Conservation (phyloP, 1,140 invertebrate genomes). For the Bombus balteatus region DNA sequence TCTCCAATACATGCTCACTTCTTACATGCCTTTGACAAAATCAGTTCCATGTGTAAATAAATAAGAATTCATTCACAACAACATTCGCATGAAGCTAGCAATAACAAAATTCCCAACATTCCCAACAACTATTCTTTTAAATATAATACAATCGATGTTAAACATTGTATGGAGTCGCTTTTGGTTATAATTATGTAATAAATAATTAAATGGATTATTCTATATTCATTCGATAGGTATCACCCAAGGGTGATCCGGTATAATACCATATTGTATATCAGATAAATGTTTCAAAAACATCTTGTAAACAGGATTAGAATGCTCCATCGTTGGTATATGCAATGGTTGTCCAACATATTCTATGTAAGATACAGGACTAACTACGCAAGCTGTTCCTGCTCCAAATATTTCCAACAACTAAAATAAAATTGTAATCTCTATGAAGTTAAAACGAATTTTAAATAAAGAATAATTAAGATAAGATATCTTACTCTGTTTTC, state of each 20-base stretch:
- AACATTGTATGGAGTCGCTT: background rate
- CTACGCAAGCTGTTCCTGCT: constrained; percentile 95
- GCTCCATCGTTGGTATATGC: constrained; percentile 89
- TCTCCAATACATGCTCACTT: background rate
- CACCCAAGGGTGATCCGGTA: constrained; percentile 90
- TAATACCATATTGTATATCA: constrained; percentile 94
- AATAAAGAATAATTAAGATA: background rate
- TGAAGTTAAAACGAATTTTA: background rate
- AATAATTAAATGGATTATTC: constrained; percentile 19
- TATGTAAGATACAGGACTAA: constrained; percentile 94
- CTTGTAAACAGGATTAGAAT: constrained; percentile 86
- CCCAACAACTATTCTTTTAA: no score
- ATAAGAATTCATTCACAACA: constrained; percentile 10
- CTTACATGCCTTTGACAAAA: background rate
- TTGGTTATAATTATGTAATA: background rate
- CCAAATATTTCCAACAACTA: constrained; percentile 97
- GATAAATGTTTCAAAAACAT: constrained; percentile 88
- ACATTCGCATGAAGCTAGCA: background rate
- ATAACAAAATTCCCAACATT: no score
- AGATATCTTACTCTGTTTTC: constrained; percentile 90
- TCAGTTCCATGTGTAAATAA: constrained; percentile 12
- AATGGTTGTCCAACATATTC: constrained; percentile 87
- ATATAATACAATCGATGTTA: background rate
- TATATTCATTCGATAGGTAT: constrained; percentile 80
- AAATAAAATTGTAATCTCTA: constrained; percentile 62